Base-by-base conservation (phyloP, 1,140 invertebrate species). In the Drosophila pruinosa region DNA sequence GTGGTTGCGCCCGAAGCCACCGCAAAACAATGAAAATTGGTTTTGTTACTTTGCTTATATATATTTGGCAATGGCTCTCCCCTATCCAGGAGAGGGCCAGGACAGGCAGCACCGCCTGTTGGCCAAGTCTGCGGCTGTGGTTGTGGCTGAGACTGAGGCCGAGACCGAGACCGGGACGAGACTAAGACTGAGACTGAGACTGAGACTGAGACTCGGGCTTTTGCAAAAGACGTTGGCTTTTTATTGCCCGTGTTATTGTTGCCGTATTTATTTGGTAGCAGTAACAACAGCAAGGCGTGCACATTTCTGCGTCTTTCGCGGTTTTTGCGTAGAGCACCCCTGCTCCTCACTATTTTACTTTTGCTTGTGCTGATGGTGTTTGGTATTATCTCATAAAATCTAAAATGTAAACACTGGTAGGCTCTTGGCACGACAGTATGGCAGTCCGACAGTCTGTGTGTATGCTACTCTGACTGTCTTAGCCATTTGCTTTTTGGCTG, bases 1-100 rank as follows among this genome's bases (percentile, higher is more conserved):
- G 43, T 65, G 43, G 26, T 36, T 61, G 57, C 38, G 62, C 62
- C 50, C 63, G 34, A 76, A 80, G 77, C 77, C 47, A 75, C 82
- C 78, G 72, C 82, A 82, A 86, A 88, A 88, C 82, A 88, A 88
- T 88, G 82, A 88, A 88, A 88, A 88, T 88, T 88, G 82, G 78
- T 88, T 88, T 88, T 82, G 74, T 88, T 81, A 63, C 43, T 73
- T 78, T 85, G 61, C 77, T 86, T 80, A 70, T 71, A 22, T 43
- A 43, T 71, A 45, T 52, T 39, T 57, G 53, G 53, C 26, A 19
- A 39, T 45, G n/a, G 31, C 0, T 21, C 22, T n/a, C 12, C 12
- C 12, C 31, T n/a, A 1, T 3, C 12, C 12, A 5, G n/a, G 0
- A 4, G n/a, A 7, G 1, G 2, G 8, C 3, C n/a, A 2, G n/a